A percentile compares a stretch with the other conserved stretches of the same genome.
Conservation (phyloP, 1,140 invertebrate genomes). For the Heliothis virescens region DNA sequence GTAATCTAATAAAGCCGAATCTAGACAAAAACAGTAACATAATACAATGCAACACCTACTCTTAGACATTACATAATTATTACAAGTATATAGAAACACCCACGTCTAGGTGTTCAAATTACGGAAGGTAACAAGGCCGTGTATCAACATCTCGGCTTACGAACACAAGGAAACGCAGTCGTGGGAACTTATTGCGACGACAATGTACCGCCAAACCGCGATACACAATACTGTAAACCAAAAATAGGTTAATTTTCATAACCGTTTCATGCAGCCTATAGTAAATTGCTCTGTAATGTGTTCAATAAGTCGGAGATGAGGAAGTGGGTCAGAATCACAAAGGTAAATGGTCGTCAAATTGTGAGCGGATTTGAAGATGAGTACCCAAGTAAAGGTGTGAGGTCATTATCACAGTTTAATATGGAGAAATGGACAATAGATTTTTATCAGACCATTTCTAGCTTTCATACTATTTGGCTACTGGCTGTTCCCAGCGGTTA, state of each 20-base stretch:
- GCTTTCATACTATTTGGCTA: no score
- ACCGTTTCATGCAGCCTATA: slow-evolving; percentile 18
- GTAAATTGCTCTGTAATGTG: slow-evolving; percentile 26
- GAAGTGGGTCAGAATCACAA: background rate
- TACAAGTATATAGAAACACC: slow-evolving; percentile 19
- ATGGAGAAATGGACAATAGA: background rate
- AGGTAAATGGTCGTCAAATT: slow-evolving; percentile 2
- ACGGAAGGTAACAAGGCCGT: slow-evolving; percentile 25
- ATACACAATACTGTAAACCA: slow-evolving; percentile 10
- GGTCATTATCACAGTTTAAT: slow-evolving; percentile 6
- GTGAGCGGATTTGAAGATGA: background rate
- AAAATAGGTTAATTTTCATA: slow-evolving; percentile 33
- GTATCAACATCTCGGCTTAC: slow-evolving; percentile 6
- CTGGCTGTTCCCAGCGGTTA: no score
- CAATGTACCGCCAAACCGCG: slow-evolving; percentile 20
- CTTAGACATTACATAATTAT: slow-evolving; percentile 7
- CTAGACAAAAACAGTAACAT: background rate
- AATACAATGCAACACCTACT: slow-evolving; percentile 31
- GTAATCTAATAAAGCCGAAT: background rate
- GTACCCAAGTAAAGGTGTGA: slow-evolving; percentile 13
- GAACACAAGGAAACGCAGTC: background rate
- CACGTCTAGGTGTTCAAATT: slow-evolving; percentile 11
- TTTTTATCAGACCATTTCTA: no score
- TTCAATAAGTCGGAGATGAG: slow-evolving; percentile 11
- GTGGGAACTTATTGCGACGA: slow-evolving; percentile 4